These are phyloP conservation scores for Strongylocentrotus purpuratus DNA, from an alignment of 35 echinoderm and acorn worm species.

Conservation along the genomic window DNA sequence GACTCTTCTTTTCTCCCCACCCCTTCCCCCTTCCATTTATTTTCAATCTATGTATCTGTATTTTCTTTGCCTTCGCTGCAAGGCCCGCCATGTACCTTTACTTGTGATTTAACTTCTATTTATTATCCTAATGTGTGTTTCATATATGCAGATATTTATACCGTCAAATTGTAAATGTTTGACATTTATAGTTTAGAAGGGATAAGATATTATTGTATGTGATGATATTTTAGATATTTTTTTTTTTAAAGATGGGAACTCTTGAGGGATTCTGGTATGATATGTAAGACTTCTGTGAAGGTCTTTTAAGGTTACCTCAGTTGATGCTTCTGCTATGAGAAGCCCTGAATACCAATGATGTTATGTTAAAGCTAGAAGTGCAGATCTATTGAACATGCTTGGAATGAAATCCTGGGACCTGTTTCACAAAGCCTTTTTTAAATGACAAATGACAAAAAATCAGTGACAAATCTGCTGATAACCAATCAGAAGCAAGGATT, in stretches of 20 bases:
- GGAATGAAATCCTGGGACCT: too few relatives aligned
- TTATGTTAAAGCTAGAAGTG: neutral
- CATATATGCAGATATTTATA: slow-evolving; percentile 14
- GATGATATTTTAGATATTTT: neutral
- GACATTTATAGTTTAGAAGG: neutral
- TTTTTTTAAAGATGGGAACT: neutral
- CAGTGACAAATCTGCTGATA: too few relatives aligned
- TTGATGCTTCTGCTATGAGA: neutral
- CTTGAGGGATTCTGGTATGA: neutral
- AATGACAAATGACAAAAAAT: too few relatives aligned
- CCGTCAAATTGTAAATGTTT: neutral
- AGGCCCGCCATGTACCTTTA: neutral
- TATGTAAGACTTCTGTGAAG: neutral
- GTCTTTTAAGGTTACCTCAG: neutral
- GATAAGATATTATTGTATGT: neutral
- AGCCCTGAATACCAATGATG: neutral
- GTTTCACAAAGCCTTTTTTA: too few relatives aligned
- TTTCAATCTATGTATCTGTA: neutral
- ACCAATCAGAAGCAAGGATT: too few relatives aligned
- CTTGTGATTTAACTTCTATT: neutral
- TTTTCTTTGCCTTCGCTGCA: neutral
- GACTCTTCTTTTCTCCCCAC: too few relatives aligned
- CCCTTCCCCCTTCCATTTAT: neutral
- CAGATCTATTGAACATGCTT: too few relatives aligned
- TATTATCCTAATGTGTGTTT: neutral